A percentile compares a stretch with the other conserved stretches of the same genome.
phyloP scores from a whole-genome alignment of 2,888 invertebrate species.

The Zygothrica quintamaculata region DNA sequence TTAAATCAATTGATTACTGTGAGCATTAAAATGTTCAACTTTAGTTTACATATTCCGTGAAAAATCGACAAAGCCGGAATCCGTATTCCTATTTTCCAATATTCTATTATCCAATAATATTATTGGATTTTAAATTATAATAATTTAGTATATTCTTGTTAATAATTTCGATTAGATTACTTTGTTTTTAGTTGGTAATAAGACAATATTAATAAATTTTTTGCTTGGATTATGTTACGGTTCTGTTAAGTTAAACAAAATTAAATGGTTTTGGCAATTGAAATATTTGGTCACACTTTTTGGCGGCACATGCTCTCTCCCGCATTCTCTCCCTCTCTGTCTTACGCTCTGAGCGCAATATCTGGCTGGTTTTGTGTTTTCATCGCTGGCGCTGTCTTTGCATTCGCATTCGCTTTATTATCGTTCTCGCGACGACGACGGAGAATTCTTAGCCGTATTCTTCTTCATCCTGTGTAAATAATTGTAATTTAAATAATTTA shows the following conservation, averaged over 20 bases:
- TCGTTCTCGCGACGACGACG: conserved; percentile 81
- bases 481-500: conserved; percentile 80
- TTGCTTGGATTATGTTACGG: background rate
- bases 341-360: conserved; percentile 60
- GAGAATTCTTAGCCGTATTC: conserved; percentile 80
- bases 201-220: too few relatives aligned
- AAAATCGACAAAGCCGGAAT: too few relatives aligned
- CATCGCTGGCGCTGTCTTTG: conserved; percentile 61
- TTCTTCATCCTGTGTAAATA: conserved; percentile 83
- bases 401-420: conserved; percentile 76
- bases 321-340: conserved; percentile 10
- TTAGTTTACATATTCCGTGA: too few relatives aligned
- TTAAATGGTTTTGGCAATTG: background rate
- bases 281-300: conserved; percentile 41
- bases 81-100: too few relatives aligned
- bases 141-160: too few relatives aligned
- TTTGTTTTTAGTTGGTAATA: too few relatives aligned
- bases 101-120: too few relatives aligned
- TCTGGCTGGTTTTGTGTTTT: conserved; percentile 68
- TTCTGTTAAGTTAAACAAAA: background rate
- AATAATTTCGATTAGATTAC: too few relatives aligned
- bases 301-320: conserved; percentile 60
- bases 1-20: conserved; percentile 1
- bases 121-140: too few relatives aligned
- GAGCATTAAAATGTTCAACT: too few relatives aligned